phyloP scores from a whole-genome alignment of 2,113 vertebrate species.

The Herpailurus yagouaroundi region DNA sequence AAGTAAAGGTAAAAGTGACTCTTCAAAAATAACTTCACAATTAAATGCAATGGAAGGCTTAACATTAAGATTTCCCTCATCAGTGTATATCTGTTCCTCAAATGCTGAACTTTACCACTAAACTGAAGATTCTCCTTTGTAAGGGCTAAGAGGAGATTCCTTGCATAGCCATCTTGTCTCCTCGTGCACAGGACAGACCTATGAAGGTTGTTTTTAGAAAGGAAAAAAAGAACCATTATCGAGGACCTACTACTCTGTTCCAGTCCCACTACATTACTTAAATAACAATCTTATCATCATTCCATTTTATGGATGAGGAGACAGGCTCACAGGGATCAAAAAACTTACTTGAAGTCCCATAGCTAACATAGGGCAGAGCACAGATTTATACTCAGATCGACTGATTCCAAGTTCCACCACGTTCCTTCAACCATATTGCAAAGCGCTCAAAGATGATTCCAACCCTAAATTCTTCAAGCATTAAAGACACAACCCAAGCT shows the following conservation, averaged over 20 bases:
- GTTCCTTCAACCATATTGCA: not conserved
- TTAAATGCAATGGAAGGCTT: not conserved
- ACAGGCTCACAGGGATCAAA: not conserved
- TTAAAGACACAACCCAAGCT: not conserved
- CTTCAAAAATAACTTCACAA: not conserved
- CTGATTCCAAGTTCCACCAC: not conserved
- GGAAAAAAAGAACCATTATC: not conserved
- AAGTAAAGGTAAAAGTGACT: not conserved
- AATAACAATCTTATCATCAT: not conserved
- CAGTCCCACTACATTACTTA: not conserved
- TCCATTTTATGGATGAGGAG: not conserved
- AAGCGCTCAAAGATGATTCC: not conserved
- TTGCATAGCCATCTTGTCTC: not conserved
- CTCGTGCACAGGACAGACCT: not conserved
- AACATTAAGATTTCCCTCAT: not conserved
- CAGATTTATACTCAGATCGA: not conserved
- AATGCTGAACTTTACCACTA: not conserved
- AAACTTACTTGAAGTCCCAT: not conserved
- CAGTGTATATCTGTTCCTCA: not conserved
- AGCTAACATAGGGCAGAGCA: not conserved
- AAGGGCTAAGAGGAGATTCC: not conserved
- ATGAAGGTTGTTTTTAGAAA: not conserved
- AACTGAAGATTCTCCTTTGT: not conserved
- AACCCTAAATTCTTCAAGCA: conserved; percentile 43
- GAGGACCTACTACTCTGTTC: not conserved